Evolutionary conservation across 2,888 invertebrate genomes (phyloP).

Genomic region (Thyatira batis): DNA sequence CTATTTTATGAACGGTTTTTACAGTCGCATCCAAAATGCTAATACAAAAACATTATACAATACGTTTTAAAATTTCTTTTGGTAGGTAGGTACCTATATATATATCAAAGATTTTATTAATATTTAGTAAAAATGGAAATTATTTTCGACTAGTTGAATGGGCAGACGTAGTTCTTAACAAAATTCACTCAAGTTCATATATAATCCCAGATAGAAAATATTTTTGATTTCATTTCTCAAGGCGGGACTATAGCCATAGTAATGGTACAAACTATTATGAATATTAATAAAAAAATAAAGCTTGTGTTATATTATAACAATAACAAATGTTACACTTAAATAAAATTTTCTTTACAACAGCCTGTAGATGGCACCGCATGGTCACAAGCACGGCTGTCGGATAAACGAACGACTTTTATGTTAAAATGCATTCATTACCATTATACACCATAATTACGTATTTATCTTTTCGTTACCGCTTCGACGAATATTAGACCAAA

Average conservation of each 20-base stretch:
- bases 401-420: constrained; percentile 8
- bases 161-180: no score
- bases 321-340: no score
- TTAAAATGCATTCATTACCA: constrained; percentile 50
- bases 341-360: no score
- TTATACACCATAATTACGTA: constrained; percentile 60
- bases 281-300: no score
- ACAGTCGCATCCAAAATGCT: constrained; percentile 29
- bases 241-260: no score
- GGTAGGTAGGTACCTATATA: no score
- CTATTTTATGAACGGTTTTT: constrained; percentile 39
- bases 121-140: constrained; percentile 14
- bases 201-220: no score
- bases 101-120: constrained; percentile 26
- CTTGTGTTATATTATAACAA: no score
- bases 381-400: constrained; percentile 9
- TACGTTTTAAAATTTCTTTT: constrained; percentile 24
- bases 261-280: no score
- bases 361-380: constrained; percentile 4
- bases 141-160: no score
- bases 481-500: constrained; percentile 42
- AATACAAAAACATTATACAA: constrained; percentile 25
- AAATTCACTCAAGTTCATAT: no score
- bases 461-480: constrained; percentile 58
- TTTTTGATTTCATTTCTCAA: no score